Evolutionary conservation across 2,113 vertebrate species (phyloP).

Genomic region (Montifringilla adamsi): DNA sequence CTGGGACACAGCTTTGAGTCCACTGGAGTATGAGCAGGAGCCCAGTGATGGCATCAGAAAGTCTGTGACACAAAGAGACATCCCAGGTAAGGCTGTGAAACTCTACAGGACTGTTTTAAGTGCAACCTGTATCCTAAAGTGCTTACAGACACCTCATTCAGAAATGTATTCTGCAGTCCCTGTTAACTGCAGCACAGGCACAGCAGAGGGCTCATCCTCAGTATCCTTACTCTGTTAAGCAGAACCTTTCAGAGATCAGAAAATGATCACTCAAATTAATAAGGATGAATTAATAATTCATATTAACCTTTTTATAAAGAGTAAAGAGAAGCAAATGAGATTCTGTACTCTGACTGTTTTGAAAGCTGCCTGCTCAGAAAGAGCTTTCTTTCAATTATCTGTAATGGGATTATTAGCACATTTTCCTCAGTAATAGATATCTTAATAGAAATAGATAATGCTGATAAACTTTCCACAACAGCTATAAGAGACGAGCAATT

Average conservation of each 20-base stretch:
- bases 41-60: background rate
- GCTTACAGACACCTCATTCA: background rate
- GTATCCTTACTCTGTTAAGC: background rate
- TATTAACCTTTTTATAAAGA: background rate
- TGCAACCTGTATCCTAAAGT: rapidly evolving
- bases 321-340: background rate
- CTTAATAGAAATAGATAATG: background rate
- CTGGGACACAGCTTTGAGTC: background rate
- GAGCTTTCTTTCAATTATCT: background rate
- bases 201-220: background rate
- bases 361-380: background rate
- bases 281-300: background rate
- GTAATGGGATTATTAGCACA: background rate
- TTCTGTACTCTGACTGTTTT: background rate
- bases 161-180: background rate
- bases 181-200: background rate
- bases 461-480: background rate
- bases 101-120: background rate
- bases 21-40: background rate
- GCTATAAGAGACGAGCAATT: background rate
- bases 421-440: background rate
- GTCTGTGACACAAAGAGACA: background rate
- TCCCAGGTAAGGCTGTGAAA: background rate
- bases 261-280: background rate
- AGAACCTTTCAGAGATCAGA: background rate